Evolutionary conservation across 2,888 invertebrate genomes (phyloP).

Genomic region (Hedychridium roseum): DNA sequence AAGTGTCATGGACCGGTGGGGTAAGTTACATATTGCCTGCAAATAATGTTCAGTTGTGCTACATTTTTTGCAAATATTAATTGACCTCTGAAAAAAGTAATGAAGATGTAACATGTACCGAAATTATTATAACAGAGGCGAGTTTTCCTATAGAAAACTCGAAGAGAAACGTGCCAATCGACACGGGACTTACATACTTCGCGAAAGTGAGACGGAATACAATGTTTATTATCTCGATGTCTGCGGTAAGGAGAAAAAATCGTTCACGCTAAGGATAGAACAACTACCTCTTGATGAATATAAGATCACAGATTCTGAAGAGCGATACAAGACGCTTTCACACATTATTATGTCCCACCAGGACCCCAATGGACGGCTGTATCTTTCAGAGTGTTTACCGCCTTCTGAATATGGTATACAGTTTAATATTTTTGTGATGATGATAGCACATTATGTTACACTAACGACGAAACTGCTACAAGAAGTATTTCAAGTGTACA

Average conservation of each 20-base stretch:
- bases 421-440: constrained; percentile 1
- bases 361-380: constrained; percentile 70
- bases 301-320: constrained; percentile 65
- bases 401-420: constrained; percentile 85
- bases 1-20: constrained; percentile 93
- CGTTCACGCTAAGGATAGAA: constrained; percentile 52
- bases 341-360: constrained; percentile 72
- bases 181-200: constrained; percentile 81
- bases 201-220: constrained; percentile 83
- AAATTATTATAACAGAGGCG: constrained; percentile 69
- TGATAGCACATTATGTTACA: too few relatives aligned
- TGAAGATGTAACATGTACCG: constrained; percentile 3
- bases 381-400: constrained; percentile 79
- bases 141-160: constrained; percentile 85
- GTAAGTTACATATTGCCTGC: constrained; percentile 65
- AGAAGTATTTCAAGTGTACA: too few relatives aligned
- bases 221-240: constrained; percentile 84
- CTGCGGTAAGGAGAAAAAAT: constrained; percentile 71
- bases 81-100: constrained; percentile 6
- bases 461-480: too few relatives aligned
- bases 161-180: constrained; percentile 79
- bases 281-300: constrained; percentile 70
- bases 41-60: constrained; percentile 1
- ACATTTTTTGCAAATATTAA: background rate
- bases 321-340: constrained; percentile 69